Percentiles rank a stretch among this genome's conserved stretches.
These are phyloP conservation scores for Herpetotheres cachinnans DNA, from an alignment of 2,113 vertebrate species.

Conservation along the genomic window DNA sequence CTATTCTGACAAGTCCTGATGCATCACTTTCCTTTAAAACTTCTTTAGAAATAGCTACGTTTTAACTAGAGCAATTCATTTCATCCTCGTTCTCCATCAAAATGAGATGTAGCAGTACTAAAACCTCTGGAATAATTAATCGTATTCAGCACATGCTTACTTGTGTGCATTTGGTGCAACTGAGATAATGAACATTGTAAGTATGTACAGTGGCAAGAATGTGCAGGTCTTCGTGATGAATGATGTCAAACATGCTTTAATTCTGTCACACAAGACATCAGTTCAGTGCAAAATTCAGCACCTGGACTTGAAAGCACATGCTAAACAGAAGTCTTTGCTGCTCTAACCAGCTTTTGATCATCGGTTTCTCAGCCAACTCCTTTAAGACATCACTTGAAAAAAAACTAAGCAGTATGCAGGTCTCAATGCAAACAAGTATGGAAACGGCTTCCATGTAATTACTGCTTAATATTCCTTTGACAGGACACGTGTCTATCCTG, in stretches of 20 bases:
- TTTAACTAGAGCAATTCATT: not conserved
- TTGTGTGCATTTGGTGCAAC: not conserved
- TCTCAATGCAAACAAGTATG: not conserved
- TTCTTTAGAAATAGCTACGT: not conserved
- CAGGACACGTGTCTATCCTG: not conserved
- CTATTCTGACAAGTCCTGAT: not conserved
- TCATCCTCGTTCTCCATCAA: not conserved
- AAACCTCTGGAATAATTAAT: not conserved
- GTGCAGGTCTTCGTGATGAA: not conserved
- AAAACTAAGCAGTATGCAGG: not conserved
- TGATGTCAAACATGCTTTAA: not conserved
- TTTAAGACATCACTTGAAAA: not conserved
- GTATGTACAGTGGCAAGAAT: not conserved
- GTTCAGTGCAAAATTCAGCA: not conserved
- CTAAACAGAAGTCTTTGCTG: not conserved
- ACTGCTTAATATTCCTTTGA: not conserved
- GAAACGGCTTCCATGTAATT: not conserved
- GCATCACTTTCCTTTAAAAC: not conserved
- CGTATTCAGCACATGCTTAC: not conserved
- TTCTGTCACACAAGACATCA: not conserved
- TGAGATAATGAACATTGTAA: accelerated
- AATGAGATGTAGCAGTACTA: not conserved
- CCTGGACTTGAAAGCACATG: not conserved
- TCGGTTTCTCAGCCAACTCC: not conserved
- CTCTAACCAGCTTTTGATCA: not conserved